These are phyloP conservation scores for Heliornis fulica DNA, from an alignment of 2,113 vertebrate genomes.

Conservation along the genomic window DNA sequence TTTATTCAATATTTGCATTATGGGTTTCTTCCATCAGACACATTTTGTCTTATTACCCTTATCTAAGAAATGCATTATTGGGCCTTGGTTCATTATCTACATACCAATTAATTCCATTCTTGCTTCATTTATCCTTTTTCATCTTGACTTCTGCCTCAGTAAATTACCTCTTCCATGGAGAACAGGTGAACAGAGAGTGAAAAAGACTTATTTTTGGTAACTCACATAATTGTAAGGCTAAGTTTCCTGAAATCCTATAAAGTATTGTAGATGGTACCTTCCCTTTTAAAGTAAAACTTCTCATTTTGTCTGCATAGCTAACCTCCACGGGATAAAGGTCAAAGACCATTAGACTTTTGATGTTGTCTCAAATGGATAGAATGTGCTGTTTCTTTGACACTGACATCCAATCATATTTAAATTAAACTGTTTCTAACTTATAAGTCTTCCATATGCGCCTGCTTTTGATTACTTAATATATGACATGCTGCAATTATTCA, in stretches of 20 bases:
- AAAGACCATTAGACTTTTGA: background rate
- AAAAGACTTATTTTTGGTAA: background rate
- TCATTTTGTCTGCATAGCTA: background rate
- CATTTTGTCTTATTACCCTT: background rate
- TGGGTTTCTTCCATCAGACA: background rate
- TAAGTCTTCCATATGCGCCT: background rate
- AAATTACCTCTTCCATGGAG: background rate
- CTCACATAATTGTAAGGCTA: background rate
- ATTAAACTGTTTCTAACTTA: background rate
- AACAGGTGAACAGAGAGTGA: background rate
- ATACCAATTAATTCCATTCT: conserved; percentile 17
- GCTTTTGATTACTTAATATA: conserved; percentile 28
- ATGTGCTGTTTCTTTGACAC: background rate
- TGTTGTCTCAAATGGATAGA: background rate
- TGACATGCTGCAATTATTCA: background rate
- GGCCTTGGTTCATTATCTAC: conserved; percentile 4
- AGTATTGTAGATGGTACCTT: background rate
- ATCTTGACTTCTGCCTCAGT: background rate
- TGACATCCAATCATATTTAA: background rate
- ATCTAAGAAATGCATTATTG: background rate
- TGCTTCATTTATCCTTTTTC: conserved; percentile 19
- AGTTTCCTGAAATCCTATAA: background rate
- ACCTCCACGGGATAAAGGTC: background rate
- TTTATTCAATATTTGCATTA: conserved; percentile 27
- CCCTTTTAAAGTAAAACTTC: background rate